Percentiles rank a stretch among this genome's conserved stretches.
Evolutionary conservation across 2,888 invertebrate genomes (phyloP).

Genomic region (Imbricaverruca yamaguchii): DNA sequence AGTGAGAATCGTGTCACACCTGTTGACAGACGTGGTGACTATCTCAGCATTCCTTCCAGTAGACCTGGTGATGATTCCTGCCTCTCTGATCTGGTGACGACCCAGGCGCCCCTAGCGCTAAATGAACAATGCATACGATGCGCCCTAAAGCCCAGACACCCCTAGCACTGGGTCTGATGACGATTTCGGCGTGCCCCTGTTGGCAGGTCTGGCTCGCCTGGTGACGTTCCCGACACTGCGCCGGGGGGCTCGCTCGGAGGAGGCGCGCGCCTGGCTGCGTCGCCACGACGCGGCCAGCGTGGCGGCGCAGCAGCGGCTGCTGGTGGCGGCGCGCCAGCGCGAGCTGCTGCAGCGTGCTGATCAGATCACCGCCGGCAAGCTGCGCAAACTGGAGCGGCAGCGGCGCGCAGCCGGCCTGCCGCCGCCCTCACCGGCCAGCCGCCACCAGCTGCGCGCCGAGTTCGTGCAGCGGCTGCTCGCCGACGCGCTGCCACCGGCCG

Average conservation of each 20-base stretch:
- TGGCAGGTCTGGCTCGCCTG: background rate
- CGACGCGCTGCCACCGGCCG: background rate
- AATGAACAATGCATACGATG: no score
- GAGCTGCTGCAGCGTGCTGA: conserved; percentile 9
- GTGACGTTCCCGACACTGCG: background rate
- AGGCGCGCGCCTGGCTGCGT: background rate
- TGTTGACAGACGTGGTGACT: no score
- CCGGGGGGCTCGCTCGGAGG: background rate
- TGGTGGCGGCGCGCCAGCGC: background rate
- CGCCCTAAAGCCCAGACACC: no score
- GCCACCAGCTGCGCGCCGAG: background rate
- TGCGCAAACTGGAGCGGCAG: background rate
- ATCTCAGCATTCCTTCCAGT: no score
- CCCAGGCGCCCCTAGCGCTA: no score
- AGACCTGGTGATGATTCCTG: no score
- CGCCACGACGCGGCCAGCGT: background rate
- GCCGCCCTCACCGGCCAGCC: background rate
- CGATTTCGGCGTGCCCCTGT: background rate
- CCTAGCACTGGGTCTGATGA: no score
- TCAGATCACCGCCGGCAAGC: conserved; percentile 9
- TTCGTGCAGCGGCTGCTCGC: conserved; percentile 6
- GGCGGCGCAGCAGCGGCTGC: background rate
- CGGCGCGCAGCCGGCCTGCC: background rate
- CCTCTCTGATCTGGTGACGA: no score
- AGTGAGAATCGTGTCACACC: no score